Base-by-base conservation (phyloP, 2,888 invertebrate species). In the Apodemia zela region DNA sequence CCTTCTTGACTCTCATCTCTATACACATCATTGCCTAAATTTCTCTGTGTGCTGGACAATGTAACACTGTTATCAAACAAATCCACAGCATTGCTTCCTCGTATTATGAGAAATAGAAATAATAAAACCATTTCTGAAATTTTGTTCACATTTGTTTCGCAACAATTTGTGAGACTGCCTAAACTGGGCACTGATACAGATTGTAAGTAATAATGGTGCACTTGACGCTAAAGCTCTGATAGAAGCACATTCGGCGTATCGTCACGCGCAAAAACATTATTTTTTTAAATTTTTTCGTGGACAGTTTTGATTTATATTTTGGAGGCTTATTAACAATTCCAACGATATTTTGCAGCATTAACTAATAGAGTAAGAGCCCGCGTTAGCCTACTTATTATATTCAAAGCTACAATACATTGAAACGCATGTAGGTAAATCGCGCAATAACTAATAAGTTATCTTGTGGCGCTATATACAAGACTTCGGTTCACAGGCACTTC, bases 201-300 rank as follows among this genome's bases (percentile, higher is more conserved):
- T 64, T 64, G 49, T 60, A 49, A 59, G 62, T 33, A 64, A 63
- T 64, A 64, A 59, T 38, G 59, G n/a, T 25, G n/a, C 64, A 62
- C 66, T 65, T 62, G 54, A 61, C 54, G 63, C 60, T 60, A 51
- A 62, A 65, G 62, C 59, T 42, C 54, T 62, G 66, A 63, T 65
- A 65, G 8, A 62, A 45, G 59, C 64, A 61, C 61, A 63, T 62
- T 62, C 59, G 11, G 4, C 1, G 57, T 66, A 65, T 8, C 49
- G 38, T 66, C 59, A 57, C 8, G 45, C 38, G 21, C 62, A 42
- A 54, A 54, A 54, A 25, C 51, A 5, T 0, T 4, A 38, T 35
- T 38, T 38, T 33, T 33, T 33, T 33, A 7, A 33, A 33, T 13
- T 38, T 11, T 38, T 1, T 38, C 13, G 38, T 33, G 7, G 8